A percentile compares a stretch with the other conserved stretches of the same genome.
Conservation (phyloP, 1,140 invertebrate species). For the Meloidogyne floridensis region DNA sequence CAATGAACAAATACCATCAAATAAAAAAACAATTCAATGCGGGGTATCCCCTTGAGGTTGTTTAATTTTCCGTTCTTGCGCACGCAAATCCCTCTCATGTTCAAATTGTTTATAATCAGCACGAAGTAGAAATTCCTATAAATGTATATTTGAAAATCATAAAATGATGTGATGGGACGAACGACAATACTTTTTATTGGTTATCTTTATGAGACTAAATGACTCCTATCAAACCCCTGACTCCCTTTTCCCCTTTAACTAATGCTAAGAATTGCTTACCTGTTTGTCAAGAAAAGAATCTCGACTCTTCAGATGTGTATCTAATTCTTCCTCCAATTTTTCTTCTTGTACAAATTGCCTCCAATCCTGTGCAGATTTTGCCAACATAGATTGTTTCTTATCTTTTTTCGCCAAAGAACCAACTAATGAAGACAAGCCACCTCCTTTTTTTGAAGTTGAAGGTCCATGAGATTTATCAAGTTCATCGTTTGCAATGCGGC, state of each 20-base stretch:
- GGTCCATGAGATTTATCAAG: too few species aligned
- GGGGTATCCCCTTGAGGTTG: constrained; percentile 14
- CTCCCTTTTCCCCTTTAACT: too few species aligned
- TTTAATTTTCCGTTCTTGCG: constrained; percentile 29
- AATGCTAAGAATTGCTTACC: not conserved
- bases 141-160: not conserved
- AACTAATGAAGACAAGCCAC: not conserved
- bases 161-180: not conserved
- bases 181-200: constrained; percentile 57
- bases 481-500: not conserved
- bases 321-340: constrained; percentile 40
- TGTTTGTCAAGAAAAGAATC: constrained; percentile 50
- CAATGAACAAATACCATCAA: constrained; percentile 13
- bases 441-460: not conserved
- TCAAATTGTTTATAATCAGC: constrained; percentile 47
- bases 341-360: constrained; percentile 49
- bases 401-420: not conserved
- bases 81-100: constrained; percentile 38
- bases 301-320: constrained; percentile 42
- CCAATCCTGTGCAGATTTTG: constrained; percentile 44
- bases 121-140: constrained; percentile 38
- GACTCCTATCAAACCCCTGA: too few species aligned
- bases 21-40: constrained; percentile 1
- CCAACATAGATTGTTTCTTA: constrained; percentile 28
- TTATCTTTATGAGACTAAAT: too few species aligned